Percentiles rank a stretch among this genome's conserved stretches.
phyloP scores from a whole-genome alignment of 2,797 vertebrate genomes.

The Melanotaenia nigrans region DNA sequence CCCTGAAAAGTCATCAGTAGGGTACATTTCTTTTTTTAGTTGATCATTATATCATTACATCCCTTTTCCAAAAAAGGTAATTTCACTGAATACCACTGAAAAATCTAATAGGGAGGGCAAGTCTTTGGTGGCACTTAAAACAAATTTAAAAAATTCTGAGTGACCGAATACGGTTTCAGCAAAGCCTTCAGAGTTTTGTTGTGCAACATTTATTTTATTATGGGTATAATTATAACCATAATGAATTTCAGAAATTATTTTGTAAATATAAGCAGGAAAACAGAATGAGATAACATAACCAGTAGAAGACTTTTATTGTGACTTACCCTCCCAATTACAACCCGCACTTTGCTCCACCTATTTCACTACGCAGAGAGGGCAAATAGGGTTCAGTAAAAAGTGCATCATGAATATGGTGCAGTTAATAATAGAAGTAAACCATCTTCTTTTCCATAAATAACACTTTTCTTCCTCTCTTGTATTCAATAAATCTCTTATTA shows the following conservation, averaged over 20 bases:
- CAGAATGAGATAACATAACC: slow-evolving; percentile 36
- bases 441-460: slow-evolving; percentile 81
- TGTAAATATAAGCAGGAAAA: slow-evolving; percentile 24
- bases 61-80: slow-evolving; percentile 68
- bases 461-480: slow-evolving; percentile 47
- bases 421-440: slow-evolving; percentile 80
- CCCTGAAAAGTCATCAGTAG: slow-evolving; percentile 70
- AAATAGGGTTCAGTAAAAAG: slow-evolving; percentile 79
- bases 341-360: slow-evolving; percentile 48
- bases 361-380: slow-evolving; percentile 64
- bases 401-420: slow-evolving; percentile 81
- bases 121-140: slow-evolving; percentile 39
- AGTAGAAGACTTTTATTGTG: slow-evolving; percentile 34
- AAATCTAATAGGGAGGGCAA: slow-evolving; percentile 49
- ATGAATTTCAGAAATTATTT: slow-evolving; percentile 1
- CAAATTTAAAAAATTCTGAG: background rate
- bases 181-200: slow-evolving; percentile 33
- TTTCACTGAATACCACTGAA: slow-evolving; percentile 58
- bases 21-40: slow-evolving; percentile 39
- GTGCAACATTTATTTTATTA: slow-evolving; percentile 6
- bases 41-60: slow-evolving; percentile 65
- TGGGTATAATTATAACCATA: slow-evolving; percentile 16
- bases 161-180: slow-evolving; percentile 8
- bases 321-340: slow-evolving; percentile 44
- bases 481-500: slow-evolving; percentile 79